Evolutionary conservation across 2,888 invertebrate species (phyloP).

Genomic region (Linnaemya tessellans): DNA sequence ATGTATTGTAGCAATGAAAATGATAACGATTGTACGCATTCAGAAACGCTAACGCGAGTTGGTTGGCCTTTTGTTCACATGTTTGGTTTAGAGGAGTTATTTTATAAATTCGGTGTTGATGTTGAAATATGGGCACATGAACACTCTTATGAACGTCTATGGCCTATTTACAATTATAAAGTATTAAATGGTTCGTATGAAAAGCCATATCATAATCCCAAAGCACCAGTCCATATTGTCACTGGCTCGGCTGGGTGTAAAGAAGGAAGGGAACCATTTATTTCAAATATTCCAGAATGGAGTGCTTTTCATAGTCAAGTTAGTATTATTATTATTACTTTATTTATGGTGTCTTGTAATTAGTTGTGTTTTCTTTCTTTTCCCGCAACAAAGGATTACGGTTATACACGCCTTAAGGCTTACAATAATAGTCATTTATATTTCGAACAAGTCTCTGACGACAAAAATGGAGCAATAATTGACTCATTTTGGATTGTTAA

Average conservation of each 20-base stretch:
- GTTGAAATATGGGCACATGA: constrained; percentile 98
- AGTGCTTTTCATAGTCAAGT: constrained; percentile 90
- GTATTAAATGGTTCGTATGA: constrained; percentile 86
- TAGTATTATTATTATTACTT: constrained; percentile 29
- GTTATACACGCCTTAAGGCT: constrained; percentile 93
- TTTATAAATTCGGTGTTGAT: constrained; percentile 95
- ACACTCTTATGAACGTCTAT: constrained; percentile 97
- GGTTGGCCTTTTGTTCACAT: constrained; percentile 88
- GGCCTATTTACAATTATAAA: constrained; percentile 95
- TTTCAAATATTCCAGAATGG: constrained; percentile 86
- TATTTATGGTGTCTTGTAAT: constrained; percentile 1
- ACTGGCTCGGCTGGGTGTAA: constrained; percentile 96
- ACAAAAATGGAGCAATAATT: constrained; percentile 87
- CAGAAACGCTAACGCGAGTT: constrained; percentile 86
- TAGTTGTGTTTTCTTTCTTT: not conserved
- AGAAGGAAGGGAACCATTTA: constrained; percentile 91
- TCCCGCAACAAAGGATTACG: constrained; percentile 88
- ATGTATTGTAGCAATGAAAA: constrained; percentile 96
- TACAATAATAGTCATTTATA: constrained; percentile 93
- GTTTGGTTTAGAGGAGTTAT: constrained; percentile 92
- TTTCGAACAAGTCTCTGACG: constrained; percentile 93
- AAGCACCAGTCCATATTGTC: constrained; percentile 95
- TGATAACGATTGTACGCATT: constrained; percentile 90
- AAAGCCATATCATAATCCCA: constrained; percentile 85
- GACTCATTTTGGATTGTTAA: constrained; percentile 89